phyloP scores from a whole-genome alignment of 2,113 vertebrate species.

The Catagonus wagneri region DNA sequence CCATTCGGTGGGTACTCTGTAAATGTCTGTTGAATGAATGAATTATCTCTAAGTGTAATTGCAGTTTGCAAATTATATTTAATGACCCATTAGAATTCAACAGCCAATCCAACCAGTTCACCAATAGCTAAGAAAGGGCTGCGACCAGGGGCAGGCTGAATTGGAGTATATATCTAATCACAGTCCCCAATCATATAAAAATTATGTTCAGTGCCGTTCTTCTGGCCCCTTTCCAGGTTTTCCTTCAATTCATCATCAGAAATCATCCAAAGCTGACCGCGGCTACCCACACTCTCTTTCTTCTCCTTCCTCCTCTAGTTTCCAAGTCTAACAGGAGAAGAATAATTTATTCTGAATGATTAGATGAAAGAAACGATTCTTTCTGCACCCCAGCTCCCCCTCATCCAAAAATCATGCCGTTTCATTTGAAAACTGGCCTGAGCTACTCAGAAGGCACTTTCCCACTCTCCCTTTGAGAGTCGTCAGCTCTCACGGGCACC shows the following conservation, averaged over 20 bases:
- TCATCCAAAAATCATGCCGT: background rate
- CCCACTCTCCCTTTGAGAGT: background rate
- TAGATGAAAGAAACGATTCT: background rate
- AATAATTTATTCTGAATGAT: background rate
- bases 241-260: background rate
- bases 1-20: background rate
- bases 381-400: background rate
- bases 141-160: background rate
- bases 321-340: background rate
- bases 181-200: background rate
- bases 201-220: background rate
- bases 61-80: slow-evolving; percentile 22
- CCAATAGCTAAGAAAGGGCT: background rate
- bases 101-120: slow-evolving; percentile 37
- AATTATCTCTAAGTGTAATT: background rate
- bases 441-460: background rate
- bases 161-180: background rate
- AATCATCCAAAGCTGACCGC: background rate
- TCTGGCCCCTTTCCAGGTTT: background rate
- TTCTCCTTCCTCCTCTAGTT: background rate
- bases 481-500: background rate
- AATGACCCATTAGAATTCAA: slow-evolving; percentile 32
- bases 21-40: slow-evolving; percentile 29
- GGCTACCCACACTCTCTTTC: background rate
- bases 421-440: background rate